Percentiles rank a stretch among this genome's conserved stretches.
phyloP scores from a whole-genome alignment of 2,888 invertebrate genomes.

The Netelia inedita region DNA sequence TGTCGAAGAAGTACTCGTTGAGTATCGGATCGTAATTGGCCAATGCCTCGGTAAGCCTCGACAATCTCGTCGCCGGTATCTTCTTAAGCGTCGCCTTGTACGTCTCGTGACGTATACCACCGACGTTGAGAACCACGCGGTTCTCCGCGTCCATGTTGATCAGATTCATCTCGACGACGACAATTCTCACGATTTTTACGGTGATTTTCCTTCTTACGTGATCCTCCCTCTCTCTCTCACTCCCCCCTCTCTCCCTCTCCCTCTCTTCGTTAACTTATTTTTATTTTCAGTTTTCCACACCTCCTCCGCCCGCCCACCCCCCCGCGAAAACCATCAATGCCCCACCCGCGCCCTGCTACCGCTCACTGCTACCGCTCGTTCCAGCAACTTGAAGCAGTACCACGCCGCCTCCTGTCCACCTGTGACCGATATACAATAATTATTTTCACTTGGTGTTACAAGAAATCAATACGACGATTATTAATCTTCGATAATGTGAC shows the following conservation, averaged over 20 bases:
- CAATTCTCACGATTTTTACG: slow-evolving; percentile 12
- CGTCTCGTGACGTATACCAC: slow-evolving; percentile 98
- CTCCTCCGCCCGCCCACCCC: slow-evolving; percentile 50
- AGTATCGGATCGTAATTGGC: slow-evolving; percentile 99
- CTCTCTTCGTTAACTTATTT: not conserved
- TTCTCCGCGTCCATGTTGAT: slow-evolving; percentile 99
- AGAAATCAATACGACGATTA: not conserved
- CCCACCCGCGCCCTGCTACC: slow-evolving; percentile 54
- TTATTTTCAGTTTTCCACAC: slow-evolving; percentile 33
- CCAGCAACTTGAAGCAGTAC: slow-evolving; percentile 77
- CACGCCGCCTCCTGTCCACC: slow-evolving; percentile 77
- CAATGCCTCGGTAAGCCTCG: slow-evolving; percentile 97
- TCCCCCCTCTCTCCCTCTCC: slow-evolving; percentile 1
- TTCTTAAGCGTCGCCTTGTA: slow-evolving; percentile 98
- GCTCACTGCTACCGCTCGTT: slow-evolving; percentile 82
- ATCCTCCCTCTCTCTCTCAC: slow-evolving; percentile 23
- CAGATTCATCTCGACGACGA: slow-evolving; percentile 90
- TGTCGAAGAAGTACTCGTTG: slow-evolving; percentile 99
- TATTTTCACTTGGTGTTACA: not conserved
- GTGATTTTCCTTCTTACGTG: not conserved
- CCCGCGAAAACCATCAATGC: slow-evolving; percentile 53
- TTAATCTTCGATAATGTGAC: no score
- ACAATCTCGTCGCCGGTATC: slow-evolving; percentile 98
- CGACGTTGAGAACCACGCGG: slow-evolving; percentile 99
- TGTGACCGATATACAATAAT: slow-evolving; percentile 62